These are phyloP conservation scores for Orycteropus afer DNA, from an alignment of 2,113 vertebrate genomes.

Conservation along the genomic window DNA sequence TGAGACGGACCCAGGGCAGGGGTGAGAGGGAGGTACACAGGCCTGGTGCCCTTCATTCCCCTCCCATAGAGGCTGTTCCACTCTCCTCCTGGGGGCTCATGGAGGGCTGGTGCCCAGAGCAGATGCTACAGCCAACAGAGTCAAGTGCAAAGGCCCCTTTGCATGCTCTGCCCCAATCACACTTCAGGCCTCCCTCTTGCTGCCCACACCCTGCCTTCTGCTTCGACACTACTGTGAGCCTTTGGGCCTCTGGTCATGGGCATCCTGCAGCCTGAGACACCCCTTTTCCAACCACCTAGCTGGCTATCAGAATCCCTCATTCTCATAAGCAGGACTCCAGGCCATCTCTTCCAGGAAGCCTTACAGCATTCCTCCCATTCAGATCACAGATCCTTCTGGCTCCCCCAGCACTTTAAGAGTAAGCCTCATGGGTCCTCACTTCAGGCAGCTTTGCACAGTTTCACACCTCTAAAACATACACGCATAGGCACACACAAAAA, in stretches of 20 bases:
- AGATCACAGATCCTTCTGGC: background rate
- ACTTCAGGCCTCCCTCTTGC: background rate
- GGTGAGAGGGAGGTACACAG: background rate
- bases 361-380: background rate
- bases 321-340: background rate
- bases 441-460: background rate
- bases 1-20: background rate
- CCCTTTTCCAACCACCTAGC: background rate
- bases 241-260: background rate
- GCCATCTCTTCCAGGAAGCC: conserved; percentile 19
- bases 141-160: background rate
- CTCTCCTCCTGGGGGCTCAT: background rate
- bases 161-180: fast-evolving
- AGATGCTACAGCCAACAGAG: background rate
- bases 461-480: background rate
- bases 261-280: background rate
- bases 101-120: background rate
- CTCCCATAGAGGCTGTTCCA: background rate
- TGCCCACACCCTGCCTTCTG: background rate
- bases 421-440: background rate
- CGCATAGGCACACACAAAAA: fast-evolving
- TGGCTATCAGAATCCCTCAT: background rate
- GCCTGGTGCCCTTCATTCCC: background rate
- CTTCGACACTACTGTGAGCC: background rate
- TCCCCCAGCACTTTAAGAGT: background rate